phyloP scores from a whole-genome alignment of 2,797 vertebrate species.

The Hyperoplus lanceolatus region DNA sequence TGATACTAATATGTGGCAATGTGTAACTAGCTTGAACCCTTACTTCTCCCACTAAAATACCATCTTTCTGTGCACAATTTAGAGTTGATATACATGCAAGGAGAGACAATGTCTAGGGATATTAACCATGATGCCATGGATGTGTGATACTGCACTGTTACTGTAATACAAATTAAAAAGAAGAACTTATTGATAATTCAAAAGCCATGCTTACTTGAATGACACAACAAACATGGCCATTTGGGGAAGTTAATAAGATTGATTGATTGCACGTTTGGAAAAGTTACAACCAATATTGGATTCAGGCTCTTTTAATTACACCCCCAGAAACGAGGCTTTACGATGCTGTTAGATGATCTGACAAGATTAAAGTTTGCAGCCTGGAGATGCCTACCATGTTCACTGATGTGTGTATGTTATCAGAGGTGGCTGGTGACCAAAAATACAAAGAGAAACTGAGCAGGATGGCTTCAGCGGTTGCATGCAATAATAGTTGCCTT shows the following conservation, averaged over 20 bases:
- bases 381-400: background rate
- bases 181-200: slow-evolving; percentile 1
- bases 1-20: background rate
- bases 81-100: background rate
- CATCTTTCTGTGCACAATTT: background rate
- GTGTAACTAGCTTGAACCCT: slow-evolving; percentile 2
- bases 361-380: slow-evolving; percentile 26
- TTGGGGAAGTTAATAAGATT: slow-evolving; percentile 8
- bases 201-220: background rate
- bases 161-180: too few relatives aligned
- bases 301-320: background rate
- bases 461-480: background rate
- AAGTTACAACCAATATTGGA: background rate
- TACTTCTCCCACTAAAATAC: background rate
- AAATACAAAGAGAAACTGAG: slow-evolving; percentile 3
- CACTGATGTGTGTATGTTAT: slow-evolving; percentile 29
- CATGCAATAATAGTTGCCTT: slow-evolving; percentile 26
- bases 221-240: background rate
- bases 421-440: slow-evolving; percentile 23
- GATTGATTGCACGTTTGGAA: slow-evolving; percentile 8
- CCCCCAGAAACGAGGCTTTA: background rate
- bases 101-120: background rate
- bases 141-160: too few relatives aligned
- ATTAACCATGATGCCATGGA: too few relatives aligned
- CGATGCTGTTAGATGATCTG: slow-evolving; percentile 18